These are phyloP conservation scores for Drosophila sturtevanti DNA, from an alignment of 1,140 invertebrate species.

Conservation along the genomic window DNA sequence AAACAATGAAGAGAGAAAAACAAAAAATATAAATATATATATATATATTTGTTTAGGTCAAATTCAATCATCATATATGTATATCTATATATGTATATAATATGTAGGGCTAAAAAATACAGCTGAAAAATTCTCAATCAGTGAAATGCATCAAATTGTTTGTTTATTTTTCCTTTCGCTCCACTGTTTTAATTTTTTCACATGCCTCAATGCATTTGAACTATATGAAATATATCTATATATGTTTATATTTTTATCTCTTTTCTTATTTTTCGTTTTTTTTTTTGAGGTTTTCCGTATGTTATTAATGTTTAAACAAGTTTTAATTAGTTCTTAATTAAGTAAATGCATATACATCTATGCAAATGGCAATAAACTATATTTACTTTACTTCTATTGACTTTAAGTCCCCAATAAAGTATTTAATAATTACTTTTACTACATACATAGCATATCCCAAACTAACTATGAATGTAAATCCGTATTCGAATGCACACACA, in stretches of 20 bases:
- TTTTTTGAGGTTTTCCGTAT: background rate
- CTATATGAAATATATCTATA: slow-evolving; percentile 15
- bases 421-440: background rate
- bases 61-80: slow-evolving; percentile 52
- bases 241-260: background rate
- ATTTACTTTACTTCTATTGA: background rate
- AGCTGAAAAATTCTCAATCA: slow-evolving; percentile 23
- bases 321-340: slow-evolving; percentile 50
- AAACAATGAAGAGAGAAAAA: background rate
- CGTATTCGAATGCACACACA: slow-evolving; percentile 16
- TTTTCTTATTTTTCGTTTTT: slow-evolving; percentile 6
- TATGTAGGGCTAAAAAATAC: slow-evolving; percentile 6
- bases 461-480: background rate
- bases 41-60: slow-evolving; percentile 13
- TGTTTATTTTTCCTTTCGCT: background rate
- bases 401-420: background rate
- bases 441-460: background rate
- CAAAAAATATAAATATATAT: background rate
- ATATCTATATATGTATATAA: slow-evolving; percentile 31
- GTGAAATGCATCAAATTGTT: slow-evolving; percentile 33
- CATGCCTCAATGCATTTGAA: background rate
- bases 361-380: background rate
- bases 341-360: background rate
- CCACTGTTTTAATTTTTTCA: background rate
- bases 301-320: slow-evolving; percentile 14